Evolutionary conservation across 1,140 invertebrate species (phyloP).

Genomic region (Polypedilum vanderplanki): DNA sequence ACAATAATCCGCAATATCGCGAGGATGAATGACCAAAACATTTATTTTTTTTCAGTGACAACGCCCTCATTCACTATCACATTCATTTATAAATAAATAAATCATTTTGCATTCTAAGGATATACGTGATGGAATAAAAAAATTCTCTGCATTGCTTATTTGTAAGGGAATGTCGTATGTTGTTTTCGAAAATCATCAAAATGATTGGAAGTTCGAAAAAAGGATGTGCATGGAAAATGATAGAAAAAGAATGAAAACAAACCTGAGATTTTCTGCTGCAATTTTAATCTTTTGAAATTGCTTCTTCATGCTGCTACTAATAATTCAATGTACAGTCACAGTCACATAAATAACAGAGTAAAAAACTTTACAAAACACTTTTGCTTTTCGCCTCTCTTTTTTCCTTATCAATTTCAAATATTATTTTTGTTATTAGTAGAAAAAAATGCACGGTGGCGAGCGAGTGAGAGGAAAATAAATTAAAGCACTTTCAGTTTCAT

Average conservation of each 20-base stretch:
- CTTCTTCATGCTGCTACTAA: constrained; percentile 42
- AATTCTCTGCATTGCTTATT: neutral
- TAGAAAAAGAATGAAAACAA: neutral
- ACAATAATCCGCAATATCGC: too few species aligned
- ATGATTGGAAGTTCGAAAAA: neutral
- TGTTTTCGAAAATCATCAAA: neutral
- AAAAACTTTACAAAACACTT: constrained; percentile 19
- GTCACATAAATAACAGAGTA: constrained; percentile 10
- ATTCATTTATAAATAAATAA: too few species aligned
- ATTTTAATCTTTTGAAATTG: constrained; percentile 45
- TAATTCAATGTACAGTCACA: neutral
- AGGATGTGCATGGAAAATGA: neutral
- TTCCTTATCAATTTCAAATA: neutral
- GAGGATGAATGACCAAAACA: too few species aligned
- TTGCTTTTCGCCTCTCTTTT: neutral
- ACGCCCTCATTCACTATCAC: too few species aligned
- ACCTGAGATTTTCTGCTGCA: constrained; percentile 41
- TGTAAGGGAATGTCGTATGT: neutral
- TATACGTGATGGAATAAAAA: too few species aligned
- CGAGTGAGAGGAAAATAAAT: too few species aligned
- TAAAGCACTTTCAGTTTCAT: constrained; percentile 26
- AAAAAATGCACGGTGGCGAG: too few species aligned
- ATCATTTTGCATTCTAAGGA: too few species aligned
- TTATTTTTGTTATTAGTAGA: too few species aligned
- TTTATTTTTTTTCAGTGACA: too few species aligned